Conservation (phyloP, 2,797 vertebrate species). For the Echiichthys vipera region DNA sequence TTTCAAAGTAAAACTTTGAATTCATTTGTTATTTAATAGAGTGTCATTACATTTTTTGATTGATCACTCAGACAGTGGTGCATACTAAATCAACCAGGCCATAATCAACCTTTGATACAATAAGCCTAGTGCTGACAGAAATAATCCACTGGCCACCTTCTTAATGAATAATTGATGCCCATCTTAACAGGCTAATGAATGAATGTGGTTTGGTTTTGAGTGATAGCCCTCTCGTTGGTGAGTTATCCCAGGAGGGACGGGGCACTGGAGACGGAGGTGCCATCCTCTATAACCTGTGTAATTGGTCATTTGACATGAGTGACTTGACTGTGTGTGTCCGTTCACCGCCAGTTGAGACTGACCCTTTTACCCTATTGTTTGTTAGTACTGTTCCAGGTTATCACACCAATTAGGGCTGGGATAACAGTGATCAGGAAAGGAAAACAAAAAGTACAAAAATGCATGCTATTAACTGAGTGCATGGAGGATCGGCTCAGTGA, state of each 20-base stretch:
- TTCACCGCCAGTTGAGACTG: conserved; percentile 68
- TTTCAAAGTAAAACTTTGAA: background rate
- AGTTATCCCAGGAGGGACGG: conserved; percentile 81
- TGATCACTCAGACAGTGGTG: conserved; percentile 41
- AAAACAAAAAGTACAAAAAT: conserved; percentile 63
- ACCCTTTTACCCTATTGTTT: conserved; percentile 80
- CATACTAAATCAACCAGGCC: conserved; percentile 64
- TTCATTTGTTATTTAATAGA: background rate
- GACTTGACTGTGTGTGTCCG: conserved; percentile 80
- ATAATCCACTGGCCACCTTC: conserved; percentile 82
- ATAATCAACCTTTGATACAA: conserved; percentile 82
- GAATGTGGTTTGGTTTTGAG: conserved; percentile 84
- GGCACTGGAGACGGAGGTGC: conserved; percentile 82
- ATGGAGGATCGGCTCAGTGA: background rate
- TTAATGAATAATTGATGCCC: conserved; percentile 86
- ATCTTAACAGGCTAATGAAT: conserved; percentile 86
- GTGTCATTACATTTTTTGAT: conserved; percentile 18
- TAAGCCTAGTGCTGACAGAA: conserved; percentile 78
- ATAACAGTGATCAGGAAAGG: conserved; percentile 65
- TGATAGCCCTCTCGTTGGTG: conserved; percentile 83
- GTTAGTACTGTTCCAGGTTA: conserved; percentile 79
- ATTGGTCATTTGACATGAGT: conserved; percentile 87
- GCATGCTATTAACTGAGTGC: conserved; percentile 49
- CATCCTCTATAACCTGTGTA: conserved; percentile 85
- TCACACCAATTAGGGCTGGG: conserved; percentile 74